A percentile compares a stretch with the other conserved stretches of the same genome.
Conservation (phyloP, 2,888 invertebrate species). For the Lithophane leautieri region DNA sequence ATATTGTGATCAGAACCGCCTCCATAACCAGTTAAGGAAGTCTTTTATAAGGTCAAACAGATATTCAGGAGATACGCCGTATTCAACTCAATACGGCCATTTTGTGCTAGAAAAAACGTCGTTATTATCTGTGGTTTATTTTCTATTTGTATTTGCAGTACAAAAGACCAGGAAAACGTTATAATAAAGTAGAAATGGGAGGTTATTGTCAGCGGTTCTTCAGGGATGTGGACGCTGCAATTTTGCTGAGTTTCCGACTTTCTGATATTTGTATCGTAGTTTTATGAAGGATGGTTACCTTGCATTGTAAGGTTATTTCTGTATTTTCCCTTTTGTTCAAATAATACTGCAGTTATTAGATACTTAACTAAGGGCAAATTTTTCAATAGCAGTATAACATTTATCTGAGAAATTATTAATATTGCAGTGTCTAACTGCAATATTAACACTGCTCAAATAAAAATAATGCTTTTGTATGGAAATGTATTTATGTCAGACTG, state of each 20-base stretch:
- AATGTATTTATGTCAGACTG: neutral
- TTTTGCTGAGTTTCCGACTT: constrained; percentile 11
- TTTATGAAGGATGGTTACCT: neutral
- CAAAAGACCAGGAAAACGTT: constrained; percentile 54
- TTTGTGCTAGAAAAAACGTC: constrained; percentile 33
- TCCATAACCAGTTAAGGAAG: constrained; percentile 50
- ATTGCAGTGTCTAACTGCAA: neutral
- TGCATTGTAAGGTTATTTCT: too few species aligned
- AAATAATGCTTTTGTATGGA: neutral
- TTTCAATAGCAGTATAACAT: neutral
- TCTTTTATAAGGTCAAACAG: constrained; percentile 47
- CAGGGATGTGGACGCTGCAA: constrained; percentile 15
- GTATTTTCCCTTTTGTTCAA: neutral
- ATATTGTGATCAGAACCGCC: constrained; percentile 53
- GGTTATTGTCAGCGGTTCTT: constrained; percentile 48
- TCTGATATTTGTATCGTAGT: neutral
- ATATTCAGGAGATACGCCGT: constrained; percentile 42
- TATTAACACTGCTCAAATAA: too few species aligned
- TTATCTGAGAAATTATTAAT: too few species aligned
- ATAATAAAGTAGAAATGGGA: constrained; percentile 40
- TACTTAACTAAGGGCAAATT: neutral
- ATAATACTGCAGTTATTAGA: neutral
- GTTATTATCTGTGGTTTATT: constrained; percentile 41
- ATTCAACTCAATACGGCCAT: constrained; percentile 30
- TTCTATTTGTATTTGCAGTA: constrained; percentile 40